Evolutionary conservation across 1,140 invertebrate genomes (phyloP).

Genomic region (Pentalonia nigronervosa): DNA sequence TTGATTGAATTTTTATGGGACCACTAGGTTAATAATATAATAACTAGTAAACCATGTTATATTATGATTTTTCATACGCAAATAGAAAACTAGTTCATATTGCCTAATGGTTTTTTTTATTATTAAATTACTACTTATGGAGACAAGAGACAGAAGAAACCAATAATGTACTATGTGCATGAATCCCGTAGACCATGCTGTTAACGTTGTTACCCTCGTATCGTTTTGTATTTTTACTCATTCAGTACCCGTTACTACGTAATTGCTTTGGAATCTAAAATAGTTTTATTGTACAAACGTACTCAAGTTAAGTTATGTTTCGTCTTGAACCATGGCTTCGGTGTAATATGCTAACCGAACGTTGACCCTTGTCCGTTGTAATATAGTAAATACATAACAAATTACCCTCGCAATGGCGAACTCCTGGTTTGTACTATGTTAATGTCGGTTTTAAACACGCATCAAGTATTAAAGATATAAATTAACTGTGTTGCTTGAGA

Average conservation of each 20-base stretch:
- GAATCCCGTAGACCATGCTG: not conserved
- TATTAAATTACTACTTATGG: not conserved
- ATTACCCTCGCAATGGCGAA: not conserved
- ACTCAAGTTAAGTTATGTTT: not conserved
- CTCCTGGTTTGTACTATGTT: not conserved
- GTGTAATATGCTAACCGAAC: not conserved
- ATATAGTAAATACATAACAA: constrained; percentile 32
- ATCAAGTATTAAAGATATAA: constrained; percentile 19
- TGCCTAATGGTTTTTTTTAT: not conserved
- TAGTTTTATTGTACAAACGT: not conserved
- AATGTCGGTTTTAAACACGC: constrained; percentile 37
- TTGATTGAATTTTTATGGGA: not conserved
- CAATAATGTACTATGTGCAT: not conserved
- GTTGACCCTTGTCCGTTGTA: constrained; percentile 44
- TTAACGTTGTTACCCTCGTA: not conserved
- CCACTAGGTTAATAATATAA: not conserved
- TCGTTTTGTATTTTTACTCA: not conserved
- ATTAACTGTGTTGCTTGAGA: not conserved
- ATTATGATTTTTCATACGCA: not conserved
- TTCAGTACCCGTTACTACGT: not conserved
- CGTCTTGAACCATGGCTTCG: not conserved
- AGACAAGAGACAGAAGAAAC: not conserved
- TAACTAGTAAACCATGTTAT: not conserved
- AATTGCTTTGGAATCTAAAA: constrained; percentile 39
- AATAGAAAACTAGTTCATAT: not conserved